Percentiles rank a stretch among this genome's conserved stretches.
Evolutionary conservation across 2,113 vertebrate genomes (phyloP).

Genomic region (Entelurus aequoreus): DNA sequence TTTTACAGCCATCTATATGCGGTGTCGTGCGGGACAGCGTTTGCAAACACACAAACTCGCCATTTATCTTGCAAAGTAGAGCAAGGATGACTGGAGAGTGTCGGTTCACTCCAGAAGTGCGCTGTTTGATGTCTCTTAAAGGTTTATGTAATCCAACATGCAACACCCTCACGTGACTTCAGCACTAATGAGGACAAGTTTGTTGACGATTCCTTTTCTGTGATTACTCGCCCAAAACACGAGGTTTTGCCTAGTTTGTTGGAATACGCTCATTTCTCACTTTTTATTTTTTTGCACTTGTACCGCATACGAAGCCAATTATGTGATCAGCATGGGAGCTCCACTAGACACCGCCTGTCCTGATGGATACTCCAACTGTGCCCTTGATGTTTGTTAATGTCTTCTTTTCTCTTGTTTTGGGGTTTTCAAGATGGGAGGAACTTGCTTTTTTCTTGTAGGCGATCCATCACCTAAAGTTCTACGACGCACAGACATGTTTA

Average conservation of each 20-base stretch:
- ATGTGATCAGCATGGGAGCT: slow-evolving; percentile 65
- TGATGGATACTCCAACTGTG: slow-evolving; percentile 59
- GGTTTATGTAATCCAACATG: not conserved
- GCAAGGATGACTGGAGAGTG: slow-evolving; percentile 11
- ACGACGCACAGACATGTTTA: not conserved
- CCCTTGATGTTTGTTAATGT: slow-evolving; percentile 60
- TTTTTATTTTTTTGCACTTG: slow-evolving; percentile 17
- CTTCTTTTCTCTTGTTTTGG: slow-evolving; percentile 53
- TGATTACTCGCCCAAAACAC: slow-evolving; percentile 23
- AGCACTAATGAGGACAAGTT: slow-evolving; percentile 12
- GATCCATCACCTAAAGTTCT: not conserved
- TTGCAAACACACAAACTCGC: slow-evolving; percentile 51
- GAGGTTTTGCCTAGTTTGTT: slow-evolving; percentile 15
- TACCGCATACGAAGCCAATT: slow-evolving; percentile 65
- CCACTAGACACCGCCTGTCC: slow-evolving; percentile 61
- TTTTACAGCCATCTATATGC: slow-evolving; percentile 36
- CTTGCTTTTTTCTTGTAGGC: not conserved
- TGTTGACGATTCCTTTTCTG: slow-evolving; percentile 1
- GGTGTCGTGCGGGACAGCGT: slow-evolving; percentile 35
- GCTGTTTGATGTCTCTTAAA: not conserved
- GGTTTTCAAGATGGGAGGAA: slow-evolving; percentile 37
- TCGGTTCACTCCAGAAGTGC: slow-evolving; percentile 14
- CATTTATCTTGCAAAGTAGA: slow-evolving; percentile 53
- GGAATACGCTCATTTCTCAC: slow-evolving; percentile 32
- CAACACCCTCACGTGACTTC: slow-evolving; percentile 2